Evolutionary conservation across 2,888 invertebrate species (phyloP).

Genomic region (Sicus ferrugineus): DNA sequence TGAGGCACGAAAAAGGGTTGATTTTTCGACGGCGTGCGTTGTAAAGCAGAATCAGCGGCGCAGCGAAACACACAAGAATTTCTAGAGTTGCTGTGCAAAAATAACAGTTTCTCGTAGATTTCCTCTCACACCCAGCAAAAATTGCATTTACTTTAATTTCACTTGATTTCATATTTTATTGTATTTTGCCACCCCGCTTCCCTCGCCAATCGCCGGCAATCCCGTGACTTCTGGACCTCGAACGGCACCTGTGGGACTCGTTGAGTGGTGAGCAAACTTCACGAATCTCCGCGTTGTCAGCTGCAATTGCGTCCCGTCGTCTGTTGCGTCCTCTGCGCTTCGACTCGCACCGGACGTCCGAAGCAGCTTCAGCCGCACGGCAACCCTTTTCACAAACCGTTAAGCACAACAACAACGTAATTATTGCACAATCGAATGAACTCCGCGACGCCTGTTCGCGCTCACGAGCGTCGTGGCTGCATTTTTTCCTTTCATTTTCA

Average conservation of each 20-base stretch:
- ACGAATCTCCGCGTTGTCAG: constrained; percentile 38
- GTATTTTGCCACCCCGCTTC: no score
- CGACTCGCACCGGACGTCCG: not conserved
- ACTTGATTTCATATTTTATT: not conserved
- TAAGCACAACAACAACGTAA: constrained; percentile 33
- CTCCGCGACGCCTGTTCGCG: not conserved
- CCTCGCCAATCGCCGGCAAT: not conserved
- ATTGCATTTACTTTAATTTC: not conserved
- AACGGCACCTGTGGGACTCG: constrained; percentile 39
- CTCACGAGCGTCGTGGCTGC: not conserved
- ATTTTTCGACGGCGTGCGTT: not conserved
- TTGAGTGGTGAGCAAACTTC: constrained; percentile 37
- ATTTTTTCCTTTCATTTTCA: constrained; percentile 36
- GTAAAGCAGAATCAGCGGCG: not conserved
- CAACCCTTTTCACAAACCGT: constrained; percentile 40
- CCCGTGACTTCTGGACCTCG: not conserved
- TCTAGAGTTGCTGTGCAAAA: not conserved
- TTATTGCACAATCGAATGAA: constrained; percentile 30
- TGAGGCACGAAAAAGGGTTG: constrained; percentile 24
- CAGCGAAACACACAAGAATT: not conserved
- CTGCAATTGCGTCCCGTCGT: constrained; percentile 9
- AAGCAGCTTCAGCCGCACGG: constrained; percentile 11
- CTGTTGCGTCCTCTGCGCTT: not conserved
- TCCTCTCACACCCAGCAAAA: no score
- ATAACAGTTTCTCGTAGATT: not conserved